Evolutionary conservation across 2,797 vertebrate genomes (phyloP).

Genomic region (Staurois parvus): DNA sequence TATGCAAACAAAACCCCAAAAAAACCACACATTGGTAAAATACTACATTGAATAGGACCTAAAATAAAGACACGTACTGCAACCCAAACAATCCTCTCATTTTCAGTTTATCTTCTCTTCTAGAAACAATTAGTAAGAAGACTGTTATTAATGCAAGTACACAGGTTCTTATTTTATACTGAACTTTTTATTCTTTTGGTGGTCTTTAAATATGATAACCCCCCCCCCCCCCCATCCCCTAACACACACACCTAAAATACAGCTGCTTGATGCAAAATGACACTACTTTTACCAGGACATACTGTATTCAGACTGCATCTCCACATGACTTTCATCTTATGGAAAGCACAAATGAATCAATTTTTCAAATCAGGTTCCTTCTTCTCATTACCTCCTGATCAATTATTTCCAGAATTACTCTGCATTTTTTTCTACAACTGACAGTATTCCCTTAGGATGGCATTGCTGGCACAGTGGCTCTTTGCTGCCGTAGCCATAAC

Average conservation of each 20-base stretch:
- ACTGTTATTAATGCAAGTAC: background rate
- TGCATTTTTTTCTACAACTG: background rate
- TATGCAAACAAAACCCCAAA: too few relatives aligned
- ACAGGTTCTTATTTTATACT: background rate
- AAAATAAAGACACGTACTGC: too few relatives aligned
- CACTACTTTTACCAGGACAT: background rate
- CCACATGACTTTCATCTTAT: background rate
- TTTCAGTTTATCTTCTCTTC: too few relatives aligned
- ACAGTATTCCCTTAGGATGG: constrained; percentile 19
- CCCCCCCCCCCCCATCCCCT: too few relatives aligned
- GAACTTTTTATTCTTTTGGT: background rate
- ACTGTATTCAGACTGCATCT: background rate
- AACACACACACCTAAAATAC: too few relatives aligned
- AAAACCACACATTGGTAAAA: too few relatives aligned
- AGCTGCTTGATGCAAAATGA: background rate
- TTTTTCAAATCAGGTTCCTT: background rate
- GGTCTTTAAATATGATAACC: background rate
- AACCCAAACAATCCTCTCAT: too few relatives aligned
- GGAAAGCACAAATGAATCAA: background rate
- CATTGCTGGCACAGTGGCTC: constrained; percentile 53
- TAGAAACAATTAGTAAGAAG: background rate
- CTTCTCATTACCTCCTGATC: background rate
- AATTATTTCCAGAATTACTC: background rate
- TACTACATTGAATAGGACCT: too few relatives aligned
- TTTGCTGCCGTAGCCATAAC: constrained; percentile 63